These are phyloP conservation scores for Mechanitis mazaeus DNA, from an alignment of 2,888 invertebrate species.

Conservation along the genomic window DNA sequence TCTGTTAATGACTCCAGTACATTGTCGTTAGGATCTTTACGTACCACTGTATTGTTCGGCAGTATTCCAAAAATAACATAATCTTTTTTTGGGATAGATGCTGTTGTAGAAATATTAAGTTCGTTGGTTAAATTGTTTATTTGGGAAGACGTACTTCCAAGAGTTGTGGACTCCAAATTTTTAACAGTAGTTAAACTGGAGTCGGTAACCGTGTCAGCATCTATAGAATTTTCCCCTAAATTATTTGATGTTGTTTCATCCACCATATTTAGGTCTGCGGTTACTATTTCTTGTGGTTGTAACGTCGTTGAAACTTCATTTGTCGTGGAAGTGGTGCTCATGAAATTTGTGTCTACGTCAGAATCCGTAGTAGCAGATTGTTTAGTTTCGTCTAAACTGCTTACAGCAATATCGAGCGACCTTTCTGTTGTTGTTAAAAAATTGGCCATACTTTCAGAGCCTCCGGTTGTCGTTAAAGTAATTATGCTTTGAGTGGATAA, in stretches of 20 bases:
- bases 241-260: conserved; percentile 37
- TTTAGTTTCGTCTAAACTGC: neutral
- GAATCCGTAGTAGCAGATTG: neutral
- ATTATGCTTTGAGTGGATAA: conserved; percentile 33
- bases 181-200: conserved; percentile 35
- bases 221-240: conserved; percentile 40
- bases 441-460: conserved; percentile 16
- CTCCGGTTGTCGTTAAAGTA: conserved; percentile 24
- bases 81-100: conserved; percentile 77
- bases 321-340: conserved; percentile 22
- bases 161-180: conserved; percentile 39
- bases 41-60: conserved; percentile 86
- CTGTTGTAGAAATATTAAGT: conserved; percentile 40
- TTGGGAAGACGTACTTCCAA: conserved; percentile 33
- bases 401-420: neutral
- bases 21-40: conserved; percentile 83
- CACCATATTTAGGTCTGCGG: conserved; percentile 21
- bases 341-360: conserved; percentile 8
- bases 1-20: conserved; percentile 81
- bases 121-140: conserved; percentile 42
- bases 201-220: conserved; percentile 34
- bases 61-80: conserved; percentile 85
- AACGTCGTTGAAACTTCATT: conserved; percentile 15
- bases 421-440: conserved; percentile 15
- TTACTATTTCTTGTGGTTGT: conserved; percentile 24